These are phyloP conservation scores for Acanthosoma haemorrhoidale DNA, from an alignment of 2,888 invertebrate species.

Conservation along the genomic window DNA sequence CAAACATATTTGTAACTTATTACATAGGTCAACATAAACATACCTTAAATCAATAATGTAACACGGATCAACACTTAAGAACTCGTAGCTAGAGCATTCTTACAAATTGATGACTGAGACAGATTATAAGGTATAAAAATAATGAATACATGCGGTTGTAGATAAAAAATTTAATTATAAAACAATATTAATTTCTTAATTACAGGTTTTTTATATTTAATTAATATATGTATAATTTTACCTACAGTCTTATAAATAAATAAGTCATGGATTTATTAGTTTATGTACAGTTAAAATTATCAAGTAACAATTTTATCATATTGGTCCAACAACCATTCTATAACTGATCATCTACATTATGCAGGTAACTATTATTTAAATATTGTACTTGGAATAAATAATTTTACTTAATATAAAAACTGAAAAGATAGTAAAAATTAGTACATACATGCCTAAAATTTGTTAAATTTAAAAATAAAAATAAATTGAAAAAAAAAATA, in stretches of 20 bases:
- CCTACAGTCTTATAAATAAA: slow-evolving; percentile 31
- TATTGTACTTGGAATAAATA: slow-evolving; percentile 19
- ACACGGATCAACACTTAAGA: too few relatives aligned
- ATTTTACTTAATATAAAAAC: neutral
- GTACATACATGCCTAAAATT: neutral
- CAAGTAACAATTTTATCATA: slow-evolving; percentile 2
- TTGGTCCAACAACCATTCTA: slow-evolving; percentile 18
- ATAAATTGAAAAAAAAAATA: too few relatives aligned
- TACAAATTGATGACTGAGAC: too few relatives aligned
- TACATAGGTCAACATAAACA: too few relatives aligned
- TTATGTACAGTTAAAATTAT: slow-evolving; percentile 22
- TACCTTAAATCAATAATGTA: too few relatives aligned
- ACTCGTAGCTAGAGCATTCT: too few relatives aligned
- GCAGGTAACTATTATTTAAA: slow-evolving; percentile 33
- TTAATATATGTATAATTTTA: slow-evolving; percentile 13
- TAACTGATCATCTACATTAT: slow-evolving; percentile 19
- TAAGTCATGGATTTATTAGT: slow-evolving; percentile 24
- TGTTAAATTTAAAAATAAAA: neutral
- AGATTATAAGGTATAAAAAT: too few relatives aligned
- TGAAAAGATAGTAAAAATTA: neutral
- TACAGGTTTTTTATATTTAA: neutral
- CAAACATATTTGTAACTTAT: too few relatives aligned
- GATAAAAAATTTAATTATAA: slow-evolving; percentile 28
- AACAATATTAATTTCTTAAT: slow-evolving; percentile 18
- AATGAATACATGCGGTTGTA: neutral